These are phyloP conservation scores for Lucilia cuprina DNA, from an alignment of 1,140 invertebrate genomes.

Conservation along the genomic window DNA sequence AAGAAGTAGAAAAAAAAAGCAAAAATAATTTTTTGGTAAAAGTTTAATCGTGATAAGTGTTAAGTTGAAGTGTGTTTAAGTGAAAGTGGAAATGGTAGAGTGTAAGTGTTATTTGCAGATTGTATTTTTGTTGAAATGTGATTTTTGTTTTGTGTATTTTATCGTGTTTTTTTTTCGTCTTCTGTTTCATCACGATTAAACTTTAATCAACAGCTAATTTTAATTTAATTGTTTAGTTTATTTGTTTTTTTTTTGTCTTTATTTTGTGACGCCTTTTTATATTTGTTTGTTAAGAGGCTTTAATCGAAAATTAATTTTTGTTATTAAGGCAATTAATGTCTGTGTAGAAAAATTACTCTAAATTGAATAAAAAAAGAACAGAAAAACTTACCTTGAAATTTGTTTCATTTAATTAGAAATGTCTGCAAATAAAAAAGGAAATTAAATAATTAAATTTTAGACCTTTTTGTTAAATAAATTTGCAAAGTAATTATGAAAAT, in stretches of 20 bases:
- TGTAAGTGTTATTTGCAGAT: neutral
- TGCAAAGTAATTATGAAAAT: too few relatives aligned
- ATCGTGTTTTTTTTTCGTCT: neutral
- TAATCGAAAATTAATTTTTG: too few relatives aligned
- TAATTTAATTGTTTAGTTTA: slow-evolving; percentile 6
- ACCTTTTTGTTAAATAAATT: too few relatives aligned
- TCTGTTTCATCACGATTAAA: slow-evolving; percentile 7
- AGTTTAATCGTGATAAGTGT: neutral
- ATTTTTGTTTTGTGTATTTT: neutral
- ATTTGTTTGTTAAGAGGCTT: too few relatives aligned
- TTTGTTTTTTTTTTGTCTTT: neutral
- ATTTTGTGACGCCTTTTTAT: neutral
- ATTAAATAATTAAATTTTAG: too few relatives aligned
- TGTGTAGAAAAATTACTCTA: too few relatives aligned
- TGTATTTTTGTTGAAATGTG: neutral
- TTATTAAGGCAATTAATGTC: too few relatives aligned
- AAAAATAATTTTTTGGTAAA: neutral
- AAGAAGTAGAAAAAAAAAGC: neutral
- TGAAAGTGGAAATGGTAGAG: too few relatives aligned
- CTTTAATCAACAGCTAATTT: slow-evolving; percentile 7
- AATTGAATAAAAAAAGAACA: too few relatives aligned
- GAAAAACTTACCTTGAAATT: too few relatives aligned
- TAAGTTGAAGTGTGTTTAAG: neutral
- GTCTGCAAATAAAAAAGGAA: too few relatives aligned
- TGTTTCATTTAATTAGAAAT: too few relatives aligned